These are phyloP conservation scores for Crotalus horridus DNA, from an alignment of 2,113 vertebrate genomes.

Conservation along the genomic window DNA sequence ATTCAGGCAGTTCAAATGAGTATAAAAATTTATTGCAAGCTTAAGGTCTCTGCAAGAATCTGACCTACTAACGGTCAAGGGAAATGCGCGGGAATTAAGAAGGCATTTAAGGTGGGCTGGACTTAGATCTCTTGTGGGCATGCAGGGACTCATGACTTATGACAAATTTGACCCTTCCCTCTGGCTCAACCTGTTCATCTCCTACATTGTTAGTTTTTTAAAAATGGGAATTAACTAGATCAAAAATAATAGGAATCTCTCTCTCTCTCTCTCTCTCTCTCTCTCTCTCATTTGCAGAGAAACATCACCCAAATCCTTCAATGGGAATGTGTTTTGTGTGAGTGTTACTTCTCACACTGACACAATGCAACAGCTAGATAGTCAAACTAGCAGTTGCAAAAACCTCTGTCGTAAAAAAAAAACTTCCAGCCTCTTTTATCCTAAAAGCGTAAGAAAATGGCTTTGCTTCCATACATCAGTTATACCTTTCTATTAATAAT, in stretches of 20 bases:
- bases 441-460: background rate
- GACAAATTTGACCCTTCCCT: no score
- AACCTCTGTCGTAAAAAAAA: background rate
- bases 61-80: no score
- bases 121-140: no score
- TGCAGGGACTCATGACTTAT: no score
- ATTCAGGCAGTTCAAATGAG: no score
- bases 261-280: no score
- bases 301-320: background rate
- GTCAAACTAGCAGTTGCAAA: background rate
- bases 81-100: no score
- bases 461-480: background rate
- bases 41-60: no score
- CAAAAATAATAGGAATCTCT: background rate
- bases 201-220: background rate
- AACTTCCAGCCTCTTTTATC: background rate
- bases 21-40: no score
- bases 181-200: no score
- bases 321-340: background rate
- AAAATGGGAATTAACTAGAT: background rate
- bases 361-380: background rate
- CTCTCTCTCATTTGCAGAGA: background rate
- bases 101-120: no score
- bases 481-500: background rate
- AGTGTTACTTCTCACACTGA: background rate